Conservation (phyloP, 2,113 vertebrate genomes). For the Saguinus imperator region DNA sequence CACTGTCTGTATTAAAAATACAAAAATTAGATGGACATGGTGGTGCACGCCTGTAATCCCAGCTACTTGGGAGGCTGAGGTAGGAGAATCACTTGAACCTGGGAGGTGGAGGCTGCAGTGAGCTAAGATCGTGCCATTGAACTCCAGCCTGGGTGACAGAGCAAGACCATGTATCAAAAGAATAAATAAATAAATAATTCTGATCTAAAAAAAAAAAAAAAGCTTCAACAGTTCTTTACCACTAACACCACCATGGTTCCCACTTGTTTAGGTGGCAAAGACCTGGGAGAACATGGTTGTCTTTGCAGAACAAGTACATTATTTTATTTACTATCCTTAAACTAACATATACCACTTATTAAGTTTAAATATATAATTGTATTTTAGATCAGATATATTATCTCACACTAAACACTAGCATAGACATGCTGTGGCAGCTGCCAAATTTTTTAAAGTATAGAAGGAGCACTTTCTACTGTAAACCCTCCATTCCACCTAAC, state of each 20-base stretch:
- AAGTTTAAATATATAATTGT: conserved; percentile 27
- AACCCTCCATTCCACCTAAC: background rate
- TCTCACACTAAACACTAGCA: conserved; percentile 12
- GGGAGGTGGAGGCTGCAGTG: no score
- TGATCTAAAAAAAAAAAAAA: background rate
- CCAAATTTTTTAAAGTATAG: background rate
- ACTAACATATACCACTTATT: background rate
- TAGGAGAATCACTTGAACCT: no score
- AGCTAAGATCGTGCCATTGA: no score
- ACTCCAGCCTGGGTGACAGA: no score
- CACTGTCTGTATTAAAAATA: no score
- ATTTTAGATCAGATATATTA: conserved; percentile 27
- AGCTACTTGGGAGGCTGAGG: no score
- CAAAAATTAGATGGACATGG: no score
- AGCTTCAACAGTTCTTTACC: background rate
- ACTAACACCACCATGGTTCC: background rate
- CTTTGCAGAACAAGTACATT: conserved; percentile 18
- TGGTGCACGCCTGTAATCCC: no score
- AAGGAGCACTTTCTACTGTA: background rate
- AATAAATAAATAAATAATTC: background rate
- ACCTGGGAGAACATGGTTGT: conserved; percentile 21
- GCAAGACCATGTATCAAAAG: no score
- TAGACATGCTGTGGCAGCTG: background rate
- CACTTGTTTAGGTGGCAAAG: conserved; percentile 5
- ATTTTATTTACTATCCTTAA: background rate